Conservation (phyloP, 2,888 invertebrate species). For the Pachydiplax longipennis region DNA sequence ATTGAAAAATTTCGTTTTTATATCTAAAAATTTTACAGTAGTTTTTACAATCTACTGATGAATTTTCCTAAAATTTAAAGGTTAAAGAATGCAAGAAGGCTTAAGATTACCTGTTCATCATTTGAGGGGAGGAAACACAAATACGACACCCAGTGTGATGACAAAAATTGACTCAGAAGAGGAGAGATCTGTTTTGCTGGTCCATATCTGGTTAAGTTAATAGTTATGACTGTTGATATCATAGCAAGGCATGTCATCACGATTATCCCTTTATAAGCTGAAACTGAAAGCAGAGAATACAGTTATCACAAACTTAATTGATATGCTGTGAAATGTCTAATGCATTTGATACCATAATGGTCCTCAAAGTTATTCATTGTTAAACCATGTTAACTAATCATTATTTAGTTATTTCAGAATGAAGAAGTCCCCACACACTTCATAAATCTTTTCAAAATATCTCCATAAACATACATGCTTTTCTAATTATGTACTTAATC, state of each 20-base stretch:
- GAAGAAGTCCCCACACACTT: too few species aligned
- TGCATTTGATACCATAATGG: too few species aligned
- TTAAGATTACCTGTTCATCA: background rate
- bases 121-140: background rate
- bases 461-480: too few species aligned
- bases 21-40: background rate
- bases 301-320: too few species aligned
- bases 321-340: too few species aligned
- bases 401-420: too few species aligned
- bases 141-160: background rate
- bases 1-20: background rate
- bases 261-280: background rate
- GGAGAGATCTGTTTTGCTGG: background rate
- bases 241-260: slow-evolving; percentile 3
- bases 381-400: too few species aligned
- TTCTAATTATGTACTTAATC: too few species aligned
- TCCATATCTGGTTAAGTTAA: background rate
- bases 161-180: background rate
- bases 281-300: background rate
- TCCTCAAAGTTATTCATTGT: too few species aligned
- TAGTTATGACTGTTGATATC: background rate
- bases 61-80: background rate
- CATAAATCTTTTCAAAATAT: too few species aligned
- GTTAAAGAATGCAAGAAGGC: background rate
- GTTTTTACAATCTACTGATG: background rate